These are phyloP conservation scores for Bagarius yarrelli DNA, from an alignment of 2,113 vertebrate species.

Conservation along the genomic window DNA sequence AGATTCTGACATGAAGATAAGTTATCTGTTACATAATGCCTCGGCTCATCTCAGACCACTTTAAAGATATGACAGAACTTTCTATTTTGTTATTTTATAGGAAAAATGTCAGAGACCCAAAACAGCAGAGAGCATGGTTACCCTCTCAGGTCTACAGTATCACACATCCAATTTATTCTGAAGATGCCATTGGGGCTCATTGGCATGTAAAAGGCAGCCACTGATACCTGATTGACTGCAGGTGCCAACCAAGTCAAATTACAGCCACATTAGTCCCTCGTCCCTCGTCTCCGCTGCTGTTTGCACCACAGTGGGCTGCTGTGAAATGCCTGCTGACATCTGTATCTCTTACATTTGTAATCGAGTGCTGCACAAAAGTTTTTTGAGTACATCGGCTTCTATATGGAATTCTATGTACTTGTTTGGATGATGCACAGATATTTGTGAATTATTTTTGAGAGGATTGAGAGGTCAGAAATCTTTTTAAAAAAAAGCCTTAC, in stretches of 20 bases:
- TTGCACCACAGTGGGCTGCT: slow-evolving; percentile 18
- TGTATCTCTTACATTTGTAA: slow-evolving; percentile 29
- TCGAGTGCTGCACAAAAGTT: slow-evolving; percentile 1
- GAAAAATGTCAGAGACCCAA: neutral
- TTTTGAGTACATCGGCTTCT: neutral
- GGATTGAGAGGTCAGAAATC: too few species aligned
- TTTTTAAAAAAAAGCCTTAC: too few species aligned
- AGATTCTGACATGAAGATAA: too few species aligned
- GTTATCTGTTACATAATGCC: too few species aligned
- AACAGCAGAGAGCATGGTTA: neutral
- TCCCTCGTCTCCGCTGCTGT: slow-evolving; percentile 4
- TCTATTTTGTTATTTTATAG: neutral
- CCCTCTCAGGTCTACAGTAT: slow-evolving; percentile 25
- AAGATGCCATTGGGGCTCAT: slow-evolving; percentile 34
- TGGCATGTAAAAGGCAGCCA: slow-evolving; percentile 30
- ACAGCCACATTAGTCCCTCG: slow-evolving; percentile 6
- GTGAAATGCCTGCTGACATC: slow-evolving; percentile 27
- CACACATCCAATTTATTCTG: slow-evolving; percentile 17
- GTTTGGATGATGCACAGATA: neutral
- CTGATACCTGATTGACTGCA: slow-evolving; percentile 37
- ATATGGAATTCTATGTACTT: neutral
- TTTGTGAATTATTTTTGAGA: too few species aligned
- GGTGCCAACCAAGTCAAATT: slow-evolving; percentile 40
- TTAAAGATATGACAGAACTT: neutral
- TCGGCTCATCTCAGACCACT: neutral